These are phyloP conservation scores for Pempheris klunzingeri DNA, from an alignment of 2,797 vertebrate genomes.

Conservation along the genomic window DNA sequence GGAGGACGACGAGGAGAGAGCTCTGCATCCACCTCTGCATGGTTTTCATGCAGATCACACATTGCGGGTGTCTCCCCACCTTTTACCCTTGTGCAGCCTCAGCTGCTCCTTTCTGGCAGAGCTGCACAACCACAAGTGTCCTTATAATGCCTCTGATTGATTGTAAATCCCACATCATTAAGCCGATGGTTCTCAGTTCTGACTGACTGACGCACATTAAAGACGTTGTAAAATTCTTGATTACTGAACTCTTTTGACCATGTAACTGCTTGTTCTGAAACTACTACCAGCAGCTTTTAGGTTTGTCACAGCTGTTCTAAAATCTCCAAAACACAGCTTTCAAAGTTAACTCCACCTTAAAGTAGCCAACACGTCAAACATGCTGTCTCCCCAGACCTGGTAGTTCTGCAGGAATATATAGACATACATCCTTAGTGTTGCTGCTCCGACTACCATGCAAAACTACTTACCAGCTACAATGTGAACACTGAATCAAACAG, in stretches of 20 bases:
- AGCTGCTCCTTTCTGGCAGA: slow-evolving; percentile 13
- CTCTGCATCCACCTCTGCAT: neutral
- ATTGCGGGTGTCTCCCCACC: slow-evolving; percentile 42
- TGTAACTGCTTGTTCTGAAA: neutral
- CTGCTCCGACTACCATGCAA: too few species aligned
- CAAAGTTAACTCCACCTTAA: neutral
- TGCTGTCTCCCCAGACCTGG: neutral
- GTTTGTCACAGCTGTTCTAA: neutral
- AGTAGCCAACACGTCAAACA: too few species aligned
- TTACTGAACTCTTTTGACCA: slow-evolving; percentile 7
- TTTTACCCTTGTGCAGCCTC: slow-evolving; percentile 42
- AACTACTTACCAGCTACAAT: too few species aligned
- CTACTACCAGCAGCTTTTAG: neutral
- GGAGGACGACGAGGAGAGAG: slow-evolving; percentile 38
- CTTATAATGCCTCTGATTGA: slow-evolving; percentile 5
- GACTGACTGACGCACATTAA: slow-evolving; percentile 15
- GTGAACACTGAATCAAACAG: too few species aligned
- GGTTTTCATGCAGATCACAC: slow-evolving; percentile 48
- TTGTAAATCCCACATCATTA: slow-evolving; percentile 44
- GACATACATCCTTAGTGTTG: too few species aligned
- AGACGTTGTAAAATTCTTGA: slow-evolving; percentile 11
- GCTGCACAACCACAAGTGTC: slow-evolving; percentile 2
- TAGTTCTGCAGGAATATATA: too few species aligned
- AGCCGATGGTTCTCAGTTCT: slow-evolving; percentile 20
- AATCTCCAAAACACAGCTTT: neutral